phyloP scores from a whole-genome alignment of 2,113 vertebrate genomes.

The Gobiocypris rarus region DNA sequence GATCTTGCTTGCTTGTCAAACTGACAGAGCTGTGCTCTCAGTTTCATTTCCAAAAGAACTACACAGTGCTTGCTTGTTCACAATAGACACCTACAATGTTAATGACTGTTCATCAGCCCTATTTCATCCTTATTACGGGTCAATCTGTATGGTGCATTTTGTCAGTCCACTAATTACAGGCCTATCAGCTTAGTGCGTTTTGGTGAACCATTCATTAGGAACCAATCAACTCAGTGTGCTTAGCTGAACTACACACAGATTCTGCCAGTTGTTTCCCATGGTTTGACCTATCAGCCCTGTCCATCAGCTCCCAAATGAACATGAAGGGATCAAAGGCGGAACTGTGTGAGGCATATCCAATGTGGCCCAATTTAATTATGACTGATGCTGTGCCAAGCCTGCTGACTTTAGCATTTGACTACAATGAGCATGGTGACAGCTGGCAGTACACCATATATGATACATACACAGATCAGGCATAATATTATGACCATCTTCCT shows the following conservation, averaged over 20 bases:
- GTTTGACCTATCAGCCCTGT: constrained; percentile 26
- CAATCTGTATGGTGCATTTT: constrained; percentile 33
- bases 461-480: background rate
- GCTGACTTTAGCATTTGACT: constrained; percentile 1
- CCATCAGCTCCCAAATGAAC: constrained; percentile 14
- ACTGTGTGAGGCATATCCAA: background rate
- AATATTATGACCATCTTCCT: too few relatives aligned
- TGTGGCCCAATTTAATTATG: background rate
- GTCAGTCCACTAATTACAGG: constrained; percentile 40
- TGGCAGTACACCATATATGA: background rate
- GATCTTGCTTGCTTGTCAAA: constrained; percentile 30
- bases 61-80: background rate
- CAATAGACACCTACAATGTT: constrained; percentile 2
- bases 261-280: constrained; percentile 34
- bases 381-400: background rate
- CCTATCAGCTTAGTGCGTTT: constrained; percentile 47
- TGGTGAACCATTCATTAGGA: constrained; percentile 49
- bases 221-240: constrained; percentile 49
- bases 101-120: constrained; percentile 23
- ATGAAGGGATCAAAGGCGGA: constrained; percentile 22
- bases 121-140: constrained; percentile 22
- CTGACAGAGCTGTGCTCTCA: constrained; percentile 19
- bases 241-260: constrained; percentile 34
- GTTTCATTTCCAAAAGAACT: background rate
- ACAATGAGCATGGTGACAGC: background rate